These are phyloP conservation scores for Helicoverpa assulta DNA, from an alignment of 2,888 invertebrate species.

Conservation along the genomic window DNA sequence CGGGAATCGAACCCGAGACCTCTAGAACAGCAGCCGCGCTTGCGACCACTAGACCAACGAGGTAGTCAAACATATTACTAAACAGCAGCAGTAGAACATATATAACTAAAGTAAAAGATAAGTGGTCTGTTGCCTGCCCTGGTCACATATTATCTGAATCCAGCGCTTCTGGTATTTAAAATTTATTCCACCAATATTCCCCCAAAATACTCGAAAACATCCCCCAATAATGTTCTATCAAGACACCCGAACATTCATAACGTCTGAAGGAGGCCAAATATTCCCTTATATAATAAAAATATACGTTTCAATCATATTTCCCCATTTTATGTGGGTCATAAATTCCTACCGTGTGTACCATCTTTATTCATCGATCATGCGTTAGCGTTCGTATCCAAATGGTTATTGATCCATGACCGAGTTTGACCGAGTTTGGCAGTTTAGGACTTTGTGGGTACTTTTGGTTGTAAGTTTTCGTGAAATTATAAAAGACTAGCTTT, in stretches of 20 bases:
- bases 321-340: constrained; percentile 35
- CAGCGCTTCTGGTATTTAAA: too few species aligned
- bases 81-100: too few species aligned
- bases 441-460: background rate
- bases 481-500: too few species aligned
- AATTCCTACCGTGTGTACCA: constrained; percentile 34
- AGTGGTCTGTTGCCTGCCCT: too few species aligned
- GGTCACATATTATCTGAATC: too few species aligned
- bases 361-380: constrained; percentile 36
- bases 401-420: constrained; percentile 31
- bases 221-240: background rate
- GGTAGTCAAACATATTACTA: too few species aligned
- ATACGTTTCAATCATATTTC: constrained; percentile 43
- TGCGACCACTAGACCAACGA: too few species aligned
- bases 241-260: constrained; percentile 5
- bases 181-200: too few species aligned
- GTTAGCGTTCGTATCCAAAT: constrained; percentile 26
- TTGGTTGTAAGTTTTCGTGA: background rate
- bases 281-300: constrained; percentile 30
- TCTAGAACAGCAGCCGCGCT: too few species aligned
- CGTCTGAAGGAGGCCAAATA: constrained; percentile 7
- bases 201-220: background rate
- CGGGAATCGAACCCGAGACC: too few species aligned
- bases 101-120: too few species aligned
- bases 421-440: constrained; percentile 23